Percentiles rank a stretch among this genome's conserved stretches.
These are phyloP conservation scores for Callinectes sapidus DNA, from an alignment of 2,888 invertebrate species.

Conservation along the genomic window DNA sequence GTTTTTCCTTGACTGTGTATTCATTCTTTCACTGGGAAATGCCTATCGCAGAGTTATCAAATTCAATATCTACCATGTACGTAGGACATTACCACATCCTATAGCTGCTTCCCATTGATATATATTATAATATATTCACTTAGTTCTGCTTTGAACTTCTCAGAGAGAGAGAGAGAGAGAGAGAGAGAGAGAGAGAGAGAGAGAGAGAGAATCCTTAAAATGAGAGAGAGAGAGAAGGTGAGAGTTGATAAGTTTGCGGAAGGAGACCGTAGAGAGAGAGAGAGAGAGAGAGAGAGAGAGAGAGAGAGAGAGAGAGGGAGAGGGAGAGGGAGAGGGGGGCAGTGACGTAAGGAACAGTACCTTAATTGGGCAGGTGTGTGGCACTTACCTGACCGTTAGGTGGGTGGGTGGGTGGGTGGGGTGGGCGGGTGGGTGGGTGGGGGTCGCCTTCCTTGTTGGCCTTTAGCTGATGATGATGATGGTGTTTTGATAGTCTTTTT, in stretches of 20 bases:
- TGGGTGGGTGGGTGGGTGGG: no score
- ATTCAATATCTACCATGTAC: no score
- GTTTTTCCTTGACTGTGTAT: no score
- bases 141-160: no score
- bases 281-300: conserved; percentile 42
- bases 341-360: conserved; percentile 1
- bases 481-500: not conserved
- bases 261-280: conserved; percentile 37
- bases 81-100: no score
- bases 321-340: conserved; percentile 7
- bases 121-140: no score
- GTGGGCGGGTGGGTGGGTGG: not conserved
- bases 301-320: conserved; percentile 43
- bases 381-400: conserved; percentile 10
- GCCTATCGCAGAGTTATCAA: no score
- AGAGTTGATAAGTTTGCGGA: not conserved
- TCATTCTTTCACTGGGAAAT: no score
- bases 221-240: not conserved
- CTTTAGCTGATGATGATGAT: not conserved
- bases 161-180: not conserved
- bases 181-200: not conserved
- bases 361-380: not conserved
- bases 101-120: no score
- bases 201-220: not conserved
- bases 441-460: not conserved